Percentiles rank a stretch among this genome's conserved stretches.
These are phyloP conservation scores for Crocallis elinguaria DNA, from an alignment of 2,888 invertebrate species.

Conservation along the genomic window DNA sequence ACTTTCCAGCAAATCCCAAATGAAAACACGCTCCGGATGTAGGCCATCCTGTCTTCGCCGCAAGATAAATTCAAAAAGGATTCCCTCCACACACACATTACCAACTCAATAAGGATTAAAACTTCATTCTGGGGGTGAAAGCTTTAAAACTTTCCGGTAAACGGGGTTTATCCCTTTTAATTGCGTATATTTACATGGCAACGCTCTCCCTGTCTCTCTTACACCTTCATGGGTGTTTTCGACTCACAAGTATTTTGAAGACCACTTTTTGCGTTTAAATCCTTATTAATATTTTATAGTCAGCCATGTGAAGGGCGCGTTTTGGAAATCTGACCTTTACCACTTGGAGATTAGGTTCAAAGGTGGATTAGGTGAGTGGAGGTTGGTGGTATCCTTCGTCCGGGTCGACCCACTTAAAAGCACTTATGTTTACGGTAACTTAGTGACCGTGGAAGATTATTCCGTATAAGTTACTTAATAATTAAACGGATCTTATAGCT, in stretches of 20 bases:
- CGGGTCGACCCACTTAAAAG: conserved; percentile 61
- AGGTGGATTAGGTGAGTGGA: conserved; percentile 30
- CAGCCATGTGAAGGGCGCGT: conserved; percentile 16
- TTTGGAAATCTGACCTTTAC: conserved; percentile 35
- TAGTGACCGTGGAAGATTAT: conserved; percentile 51
- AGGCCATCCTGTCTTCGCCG: conserved; percentile 68
- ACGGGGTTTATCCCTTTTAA: conserved; percentile 71
- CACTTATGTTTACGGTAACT: conserved; percentile 54
- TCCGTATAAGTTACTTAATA: conserved; percentile 29
- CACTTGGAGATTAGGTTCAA: conserved; percentile 35
- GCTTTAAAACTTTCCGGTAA: conserved; percentile 67
- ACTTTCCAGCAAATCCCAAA: conserved; percentile 80
- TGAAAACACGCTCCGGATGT: conserved; percentile 78
- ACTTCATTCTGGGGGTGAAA: conserved; percentile 67
- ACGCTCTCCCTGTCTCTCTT: conserved; percentile 47
- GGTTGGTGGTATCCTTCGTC: conserved; percentile 41
- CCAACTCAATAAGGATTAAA: conserved; percentile 80
- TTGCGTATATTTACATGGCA: conserved; percentile 64
- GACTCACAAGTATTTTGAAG: conserved; percentile 37
- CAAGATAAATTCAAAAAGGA: conserved; percentile 78
- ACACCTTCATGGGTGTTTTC: conserved; percentile 41
- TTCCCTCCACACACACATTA: conserved; percentile 67
- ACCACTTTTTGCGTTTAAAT: conserved; percentile 54
- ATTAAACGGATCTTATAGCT: conserved; percentile 24
- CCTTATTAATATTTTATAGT: conserved; percentile 58